Evolutionary conservation across 2,113 vertebrate species (phyloP), one percentile per base, ranked within the genome.

Genomic region (Centropus unirufus): DNA sequence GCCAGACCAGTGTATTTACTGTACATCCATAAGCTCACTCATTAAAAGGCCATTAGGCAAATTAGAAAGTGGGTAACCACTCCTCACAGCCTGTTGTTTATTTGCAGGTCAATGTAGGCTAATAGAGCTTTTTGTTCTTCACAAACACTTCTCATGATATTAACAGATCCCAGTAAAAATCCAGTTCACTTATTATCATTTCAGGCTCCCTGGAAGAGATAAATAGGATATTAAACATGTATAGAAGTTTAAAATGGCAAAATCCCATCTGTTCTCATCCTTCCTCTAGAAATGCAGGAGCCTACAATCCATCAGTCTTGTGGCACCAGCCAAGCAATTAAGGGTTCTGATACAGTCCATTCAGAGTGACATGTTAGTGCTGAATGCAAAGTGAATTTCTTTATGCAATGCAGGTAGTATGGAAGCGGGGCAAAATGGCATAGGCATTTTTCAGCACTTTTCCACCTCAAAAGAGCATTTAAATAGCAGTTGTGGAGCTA

Each of bases 211-310:
- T 96, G 93, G 92, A 95, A 96, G 88, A 95, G 96, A 96, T 94
- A 95, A 97, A 96, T 90, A 97, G 88, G 80, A 92, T 93, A 96
- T 96, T 96, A 96, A 96, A 95, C 93, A 92, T 94, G 90, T 94
- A 96, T 76, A 93, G 90, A 92, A 93, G 95, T 94, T 96, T 97
- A 95, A 97, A 96, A 78, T 96, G 96, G 95, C 94, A 96, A 97
- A 95, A 96, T 83, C 92, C 94, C 96, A 97, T 96, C 95, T 97
- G 95, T 96, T 96, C 93, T 40, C 57, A 29, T 84, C 73, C 73
- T 75, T 96, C 69, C 85, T 54, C 69, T 90, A 87, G 90, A 95
- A 96, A 93, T 61, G 40, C 80, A 73, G 88, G 52, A 95, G 62
- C 62, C 76, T 82, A 82, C 61, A 78, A 96, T 94, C 88, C 94